These are phyloP conservation scores for Plemyria rubiginata DNA, from an alignment of 2,888 invertebrate species.

Conservation along the genomic window DNA sequence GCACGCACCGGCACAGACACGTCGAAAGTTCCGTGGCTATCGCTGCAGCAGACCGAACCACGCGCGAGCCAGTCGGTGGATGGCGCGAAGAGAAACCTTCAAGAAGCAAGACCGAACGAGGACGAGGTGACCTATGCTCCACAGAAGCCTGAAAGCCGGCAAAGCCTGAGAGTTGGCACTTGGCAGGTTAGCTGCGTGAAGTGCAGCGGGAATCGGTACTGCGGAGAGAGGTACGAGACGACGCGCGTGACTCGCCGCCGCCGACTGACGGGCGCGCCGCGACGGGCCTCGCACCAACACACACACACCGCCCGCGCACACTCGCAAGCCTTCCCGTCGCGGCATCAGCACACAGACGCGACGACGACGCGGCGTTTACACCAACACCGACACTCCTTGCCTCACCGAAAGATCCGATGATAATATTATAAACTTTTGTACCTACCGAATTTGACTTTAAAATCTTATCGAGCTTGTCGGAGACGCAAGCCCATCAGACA, in stretches of 20 bases:
- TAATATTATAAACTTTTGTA: constrained; percentile 76
- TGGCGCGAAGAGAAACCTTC: constrained; percentile 61
- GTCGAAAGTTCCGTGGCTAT: constrained; percentile 62
- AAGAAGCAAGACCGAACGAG: constrained; percentile 67
- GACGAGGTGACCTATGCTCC: constrained; percentile 72
- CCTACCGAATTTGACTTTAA: constrained; percentile 80
- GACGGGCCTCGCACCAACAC: constrained; percentile 74
- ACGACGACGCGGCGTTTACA: constrained; percentile 20
- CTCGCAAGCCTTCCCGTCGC: constrained; percentile 54
- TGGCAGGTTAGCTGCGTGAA: constrained; percentile 70
- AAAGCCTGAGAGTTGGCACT: constrained; percentile 65
- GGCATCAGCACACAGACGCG: constrained; percentile 50
- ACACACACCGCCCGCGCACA: constrained; percentile 74
- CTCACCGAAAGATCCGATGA: constrained; percentile 62
- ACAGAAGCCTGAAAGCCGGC: constrained; percentile 75
- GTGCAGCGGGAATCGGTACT: constrained; percentile 61
- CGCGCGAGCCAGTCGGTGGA: constrained; percentile 40
- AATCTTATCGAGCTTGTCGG: constrained; percentile 68
- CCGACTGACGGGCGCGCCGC: constrained; percentile 83
- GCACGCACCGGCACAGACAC: constrained; percentile 63
- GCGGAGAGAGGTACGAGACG: constrained; percentile 71
- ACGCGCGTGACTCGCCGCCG: constrained; percentile 83
- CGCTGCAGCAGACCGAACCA: constrained; percentile 58
- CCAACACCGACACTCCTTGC: constrained; percentile 47
- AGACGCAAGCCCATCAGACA: constrained; percentile 61